A percentile compares a stretch with the other conserved stretches of the same genome.
These are phyloP conservation scores for Tethea ocularis DNA, from an alignment of 2,888 invertebrate species.

Conservation along the genomic window DNA sequence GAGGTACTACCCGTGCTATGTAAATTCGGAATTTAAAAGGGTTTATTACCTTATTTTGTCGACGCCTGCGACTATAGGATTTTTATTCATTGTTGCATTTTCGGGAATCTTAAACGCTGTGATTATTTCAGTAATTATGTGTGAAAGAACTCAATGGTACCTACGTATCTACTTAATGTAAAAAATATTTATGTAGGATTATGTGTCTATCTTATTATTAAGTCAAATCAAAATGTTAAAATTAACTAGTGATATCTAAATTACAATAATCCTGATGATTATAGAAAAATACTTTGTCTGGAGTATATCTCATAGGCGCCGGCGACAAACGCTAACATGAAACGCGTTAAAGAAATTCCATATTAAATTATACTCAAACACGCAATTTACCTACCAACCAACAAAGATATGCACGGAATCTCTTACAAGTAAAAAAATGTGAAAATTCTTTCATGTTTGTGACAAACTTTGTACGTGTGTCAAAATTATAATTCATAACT, in stretches of 20 bases:
- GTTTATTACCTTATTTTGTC: slow-evolving; percentile 4
- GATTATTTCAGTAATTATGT: background rate
- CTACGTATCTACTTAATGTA: no score
- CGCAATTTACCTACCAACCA: slow-evolving; percentile 22
- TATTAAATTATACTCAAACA: slow-evolving; percentile 36
- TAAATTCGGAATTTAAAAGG: slow-evolving; percentile 3
- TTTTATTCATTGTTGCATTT: background rate
- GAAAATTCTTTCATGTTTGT: background rate
- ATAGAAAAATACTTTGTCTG: background rate
- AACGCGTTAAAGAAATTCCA: slow-evolving; percentile 8
- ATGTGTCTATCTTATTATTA: background rate
- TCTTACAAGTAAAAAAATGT: background rate
- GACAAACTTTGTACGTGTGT: background rate
- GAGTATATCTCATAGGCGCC: background rate
- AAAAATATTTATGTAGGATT: no score
- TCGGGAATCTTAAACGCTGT: background rate
- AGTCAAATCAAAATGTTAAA: background rate
- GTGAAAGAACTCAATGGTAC: no score
- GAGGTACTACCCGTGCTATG: background rate
- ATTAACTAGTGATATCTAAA: no score
- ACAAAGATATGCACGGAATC: background rate
- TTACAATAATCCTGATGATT: background rate
- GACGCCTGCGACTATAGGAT: background rate
- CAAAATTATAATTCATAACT: background rate
- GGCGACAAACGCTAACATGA: background rate